A percentile compares a stretch with the other conserved stretches of the same genome.
These are phyloP conservation scores for Solea solea DNA, from an alignment of 2,113 vertebrate genomes.

Conservation along the genomic window DNA sequence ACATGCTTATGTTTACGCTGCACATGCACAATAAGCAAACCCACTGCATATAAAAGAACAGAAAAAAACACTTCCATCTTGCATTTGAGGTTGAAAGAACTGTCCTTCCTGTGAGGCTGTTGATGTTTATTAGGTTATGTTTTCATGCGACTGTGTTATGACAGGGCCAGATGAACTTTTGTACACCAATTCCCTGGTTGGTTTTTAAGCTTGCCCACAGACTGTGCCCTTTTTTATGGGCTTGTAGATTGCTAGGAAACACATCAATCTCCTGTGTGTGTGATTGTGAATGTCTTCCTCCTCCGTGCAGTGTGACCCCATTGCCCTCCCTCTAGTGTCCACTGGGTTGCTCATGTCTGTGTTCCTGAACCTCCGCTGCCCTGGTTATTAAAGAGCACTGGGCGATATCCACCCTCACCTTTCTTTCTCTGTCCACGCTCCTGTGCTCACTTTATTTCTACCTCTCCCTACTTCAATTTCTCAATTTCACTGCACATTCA, in stretches of 20 bases:
- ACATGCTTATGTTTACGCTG: neutral
- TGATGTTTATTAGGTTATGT: constrained; percentile 64
- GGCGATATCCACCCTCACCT: constrained; percentile 60
- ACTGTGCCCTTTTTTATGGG: constrained; percentile 75
- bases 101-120: constrained; percentile 37
- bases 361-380: constrained; percentile 69
- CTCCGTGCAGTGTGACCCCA: constrained; percentile 62
- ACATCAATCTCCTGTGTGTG: constrained; percentile 77
- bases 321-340: constrained; percentile 76
- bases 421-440: constrained; percentile 43
- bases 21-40: constrained; percentile 6
- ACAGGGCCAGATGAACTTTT: constrained; percentile 74
- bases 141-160: constrained; percentile 70
- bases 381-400: constrained; percentile 79
- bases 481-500: constrained; percentile 53
- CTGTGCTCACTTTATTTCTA: constrained; percentile 51
- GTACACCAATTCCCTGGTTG: constrained; percentile 72
- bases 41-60: constrained; percentile 18
- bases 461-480: constrained; percentile 39
- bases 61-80: constrained; percentile 5
- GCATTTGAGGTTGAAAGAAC: constrained; percentile 9
- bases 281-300: constrained; percentile 56
- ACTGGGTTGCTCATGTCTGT: constrained; percentile 75
- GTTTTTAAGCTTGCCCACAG: constrained; percentile 74
- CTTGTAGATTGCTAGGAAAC: constrained; percentile 77